Evolutionary conservation across 1,140 invertebrate genomes (phyloP).

Genomic region (Lepidurus couesii): DNA sequence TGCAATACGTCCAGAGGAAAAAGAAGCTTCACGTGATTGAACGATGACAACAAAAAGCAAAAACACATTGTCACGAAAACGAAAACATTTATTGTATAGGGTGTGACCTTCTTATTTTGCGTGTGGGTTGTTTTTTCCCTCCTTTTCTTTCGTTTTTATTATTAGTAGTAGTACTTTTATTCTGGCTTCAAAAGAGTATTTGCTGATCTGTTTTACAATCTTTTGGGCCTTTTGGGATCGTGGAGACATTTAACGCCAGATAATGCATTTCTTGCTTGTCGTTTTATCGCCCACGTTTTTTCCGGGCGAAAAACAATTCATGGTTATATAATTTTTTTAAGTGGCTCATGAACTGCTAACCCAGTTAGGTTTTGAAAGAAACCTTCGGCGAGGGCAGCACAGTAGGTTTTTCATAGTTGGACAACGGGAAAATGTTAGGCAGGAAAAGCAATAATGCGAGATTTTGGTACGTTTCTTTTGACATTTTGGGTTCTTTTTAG

Average conservation of each 20-base stretch:
- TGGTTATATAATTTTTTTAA: background rate
- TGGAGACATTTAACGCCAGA: background rate
- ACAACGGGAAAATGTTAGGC: background rate
- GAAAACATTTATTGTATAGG: background rate
- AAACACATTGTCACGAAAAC: background rate
- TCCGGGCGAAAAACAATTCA: background rate
- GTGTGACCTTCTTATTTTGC: background rate
- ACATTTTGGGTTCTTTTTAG: too few species aligned
- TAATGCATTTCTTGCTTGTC: background rate
- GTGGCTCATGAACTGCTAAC: background rate
- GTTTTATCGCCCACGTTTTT: background rate
- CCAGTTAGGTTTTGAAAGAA: background rate
- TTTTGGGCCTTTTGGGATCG: background rate
- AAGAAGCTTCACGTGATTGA: conserved; percentile 6
- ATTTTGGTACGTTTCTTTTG: background rate
- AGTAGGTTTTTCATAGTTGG: background rate
- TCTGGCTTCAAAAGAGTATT: background rate
- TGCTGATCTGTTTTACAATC: background rate
- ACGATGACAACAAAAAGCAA: background rate
- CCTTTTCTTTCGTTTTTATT: background rate
- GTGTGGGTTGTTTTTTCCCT: background rate
- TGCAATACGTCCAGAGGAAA: conserved; percentile 6
- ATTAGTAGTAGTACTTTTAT: background rate
- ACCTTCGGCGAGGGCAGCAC: background rate
- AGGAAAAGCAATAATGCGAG: conserved; percentile 10